Percentiles rank a stretch among this genome's conserved stretches.
phyloP scores from a whole-genome alignment of 2,113 vertebrate genomes.

The Sinocyclocheilus anophthalmus region DNA sequence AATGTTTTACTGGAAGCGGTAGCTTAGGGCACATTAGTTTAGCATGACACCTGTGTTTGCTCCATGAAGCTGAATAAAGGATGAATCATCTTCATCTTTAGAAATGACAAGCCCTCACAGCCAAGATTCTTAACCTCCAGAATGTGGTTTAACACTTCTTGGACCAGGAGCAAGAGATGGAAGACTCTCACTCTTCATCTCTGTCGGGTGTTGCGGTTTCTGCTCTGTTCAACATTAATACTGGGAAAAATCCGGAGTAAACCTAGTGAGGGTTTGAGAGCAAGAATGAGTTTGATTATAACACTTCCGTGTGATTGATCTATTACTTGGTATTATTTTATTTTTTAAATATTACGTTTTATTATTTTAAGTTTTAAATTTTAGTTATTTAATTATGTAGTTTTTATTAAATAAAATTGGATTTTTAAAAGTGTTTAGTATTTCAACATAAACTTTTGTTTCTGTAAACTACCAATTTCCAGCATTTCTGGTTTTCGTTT shows the following conservation, averaged over 20 bases:
- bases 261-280: background rate
- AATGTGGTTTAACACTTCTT: constrained; percentile 58
- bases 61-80: constrained; percentile 47
- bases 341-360: background rate
- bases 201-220: constrained; percentile 54
- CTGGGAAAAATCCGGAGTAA: background rate
- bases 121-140: constrained; percentile 67
- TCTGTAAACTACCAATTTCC: no score
- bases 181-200: constrained; percentile 55
- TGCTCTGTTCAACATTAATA: constrained; percentile 27
- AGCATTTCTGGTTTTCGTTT: no score
- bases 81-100: constrained; percentile 61
- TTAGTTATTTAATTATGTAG: no score
- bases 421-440: no score
- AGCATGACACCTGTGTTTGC: constrained; percentile 46
- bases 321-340: background rate
- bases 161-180: constrained; percentile 51
- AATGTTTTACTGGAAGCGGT: constrained; percentile 38
- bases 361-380: background rate
- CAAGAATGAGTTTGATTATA: background rate
- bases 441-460: no score
- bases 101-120: constrained; percentile 62
- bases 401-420: no score
- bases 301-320: background rate
- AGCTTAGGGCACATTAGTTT: constrained; percentile 52